phyloP scores from a whole-genome alignment of 2,113 vertebrate genomes.

The Engystomops pustulosus region DNA sequence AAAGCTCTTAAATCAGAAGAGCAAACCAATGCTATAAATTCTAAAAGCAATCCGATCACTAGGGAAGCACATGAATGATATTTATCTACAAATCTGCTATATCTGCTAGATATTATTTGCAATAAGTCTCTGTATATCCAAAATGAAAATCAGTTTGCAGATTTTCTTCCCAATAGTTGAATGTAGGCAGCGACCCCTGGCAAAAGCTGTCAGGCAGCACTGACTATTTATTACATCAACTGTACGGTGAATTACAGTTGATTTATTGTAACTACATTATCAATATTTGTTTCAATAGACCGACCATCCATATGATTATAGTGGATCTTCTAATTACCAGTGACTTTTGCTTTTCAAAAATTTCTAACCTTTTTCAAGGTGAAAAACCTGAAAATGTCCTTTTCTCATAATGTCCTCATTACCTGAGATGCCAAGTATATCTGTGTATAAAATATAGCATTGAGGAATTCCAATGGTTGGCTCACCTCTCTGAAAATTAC shows the following conservation, averaged over 20 bases:
- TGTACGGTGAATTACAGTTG: conserved; percentile 8
- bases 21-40: background rate
- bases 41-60: background rate
- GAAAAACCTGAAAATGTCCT: too few relatives aligned
- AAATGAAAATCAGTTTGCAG: background rate
- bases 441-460: background rate
- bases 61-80: background rate
- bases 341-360: background rate
- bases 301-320: background rate
- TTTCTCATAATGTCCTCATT: background rate
- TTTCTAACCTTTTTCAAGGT: too few relatives aligned
- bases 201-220: background rate
- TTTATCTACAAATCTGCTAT: background rate
- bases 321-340: background rate
- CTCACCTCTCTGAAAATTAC: too few relatives aligned
- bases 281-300: conserved; percentile 1
- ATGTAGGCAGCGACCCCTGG: background rate
- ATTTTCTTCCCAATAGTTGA: background rate
- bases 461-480: background rate
- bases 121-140: background rate
- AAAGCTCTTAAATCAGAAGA: background rate
- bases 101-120: too few relatives aligned
- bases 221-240: background rate
- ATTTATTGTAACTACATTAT: conserved; percentile 15
- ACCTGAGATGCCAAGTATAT: conserved; percentile 3